phyloP scores from a whole-genome alignment of 2,888 invertebrate species.

The Dascillus cervinus region DNA sequence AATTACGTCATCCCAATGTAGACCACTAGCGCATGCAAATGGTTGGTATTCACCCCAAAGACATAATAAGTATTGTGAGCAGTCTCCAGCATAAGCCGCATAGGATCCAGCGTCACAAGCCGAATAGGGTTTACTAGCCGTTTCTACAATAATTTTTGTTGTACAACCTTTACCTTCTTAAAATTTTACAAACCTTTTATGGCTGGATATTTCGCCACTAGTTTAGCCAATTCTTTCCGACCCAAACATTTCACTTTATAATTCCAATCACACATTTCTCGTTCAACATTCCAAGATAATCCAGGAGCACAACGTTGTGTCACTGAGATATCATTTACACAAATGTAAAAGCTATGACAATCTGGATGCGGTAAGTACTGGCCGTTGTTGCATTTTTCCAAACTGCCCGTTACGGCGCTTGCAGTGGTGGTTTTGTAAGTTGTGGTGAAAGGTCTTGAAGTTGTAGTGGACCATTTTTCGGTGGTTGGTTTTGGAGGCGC shows the following conservation, averaged over 20 bases:
- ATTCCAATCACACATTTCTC: constrained; percentile 70
- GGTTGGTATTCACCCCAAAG: constrained; percentile 70
- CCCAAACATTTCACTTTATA: constrained; percentile 52
- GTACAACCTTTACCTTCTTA: not conserved
- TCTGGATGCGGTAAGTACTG: constrained; percentile 67
- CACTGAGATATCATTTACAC: constrained; percentile 65
- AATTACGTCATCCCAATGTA: constrained; percentile 65
- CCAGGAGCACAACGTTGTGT: constrained; percentile 68
- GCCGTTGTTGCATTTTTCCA: constrained; percentile 54
- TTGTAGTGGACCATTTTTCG: constrained; percentile 25
- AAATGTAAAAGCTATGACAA: constrained; percentile 70
- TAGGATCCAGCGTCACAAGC: constrained; percentile 58
- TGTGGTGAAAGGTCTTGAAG: constrained; percentile 16
- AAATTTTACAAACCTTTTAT: not conserved
- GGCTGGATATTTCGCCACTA: constrained; percentile 9
- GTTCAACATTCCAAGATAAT: constrained; percentile 61
- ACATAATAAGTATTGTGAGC: constrained; percentile 67
- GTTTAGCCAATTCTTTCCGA: constrained; percentile 17
- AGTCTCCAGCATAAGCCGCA: constrained; percentile 59
- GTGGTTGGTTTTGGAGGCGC: constrained; percentile 28
- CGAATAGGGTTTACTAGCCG: constrained; percentile 40
- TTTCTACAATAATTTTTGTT: constrained; percentile 3
- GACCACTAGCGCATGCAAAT: constrained; percentile 61
- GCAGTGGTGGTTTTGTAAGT: constrained; percentile 10
- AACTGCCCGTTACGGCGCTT: constrained; percentile 19